Percentiles rank a stretch among this genome's conserved stretches.
Evolutionary conservation across 2,797 vertebrate genomes (phyloP).

Genomic region (Hydrocynus forskahlii): DNA sequence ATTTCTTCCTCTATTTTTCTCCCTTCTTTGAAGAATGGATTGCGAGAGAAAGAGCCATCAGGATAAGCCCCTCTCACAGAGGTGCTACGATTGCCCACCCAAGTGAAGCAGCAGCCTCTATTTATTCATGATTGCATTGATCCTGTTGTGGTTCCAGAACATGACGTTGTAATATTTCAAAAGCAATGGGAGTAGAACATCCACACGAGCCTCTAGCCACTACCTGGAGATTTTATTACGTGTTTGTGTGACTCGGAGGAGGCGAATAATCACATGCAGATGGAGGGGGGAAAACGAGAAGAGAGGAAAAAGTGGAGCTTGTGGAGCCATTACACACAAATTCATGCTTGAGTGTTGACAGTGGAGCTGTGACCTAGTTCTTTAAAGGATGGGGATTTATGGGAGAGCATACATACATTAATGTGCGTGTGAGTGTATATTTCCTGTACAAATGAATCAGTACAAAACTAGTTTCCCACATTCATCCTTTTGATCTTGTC

Average conservation of each 20-base stretch:
- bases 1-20: constrained; percentile 9
- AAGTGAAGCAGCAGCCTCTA: constrained; percentile 23
- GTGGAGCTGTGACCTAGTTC: constrained; percentile 57
- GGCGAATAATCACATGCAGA: constrained; percentile 37
- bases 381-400: constrained; percentile 16
- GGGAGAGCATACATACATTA: constrained; percentile 8
- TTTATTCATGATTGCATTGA: constrained; percentile 44
- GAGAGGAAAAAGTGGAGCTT: constrained; percentile 44
- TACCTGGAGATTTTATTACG: constrained; percentile 22
- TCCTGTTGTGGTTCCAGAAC: constrained; percentile 31
- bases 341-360: constrained; percentile 39
- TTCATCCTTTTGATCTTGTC: constrained; percentile 19
- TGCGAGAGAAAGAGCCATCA: constrained; percentile 6
- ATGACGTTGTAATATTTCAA: constrained; percentile 46
- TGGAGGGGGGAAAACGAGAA: constrained; percentile 17
- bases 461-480: constrained; percentile 8
- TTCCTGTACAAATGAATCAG: not conserved
- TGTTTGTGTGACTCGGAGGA: constrained; percentile 24
- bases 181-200: constrained; percentile 34
- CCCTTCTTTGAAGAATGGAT: constrained; percentile 35
- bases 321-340: constrained; percentile 45
- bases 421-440: constrained; percentile 6
- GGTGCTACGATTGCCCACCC: not conserved
- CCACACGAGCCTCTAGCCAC: constrained; percentile 23
- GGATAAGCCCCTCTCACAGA: constrained; percentile 12